Evolutionary conservation across 1,140 invertebrate species (phyloP), one percentile per base, ranked within the genome.

Genomic region (silkworm (Bombyx mori)): DNA sequence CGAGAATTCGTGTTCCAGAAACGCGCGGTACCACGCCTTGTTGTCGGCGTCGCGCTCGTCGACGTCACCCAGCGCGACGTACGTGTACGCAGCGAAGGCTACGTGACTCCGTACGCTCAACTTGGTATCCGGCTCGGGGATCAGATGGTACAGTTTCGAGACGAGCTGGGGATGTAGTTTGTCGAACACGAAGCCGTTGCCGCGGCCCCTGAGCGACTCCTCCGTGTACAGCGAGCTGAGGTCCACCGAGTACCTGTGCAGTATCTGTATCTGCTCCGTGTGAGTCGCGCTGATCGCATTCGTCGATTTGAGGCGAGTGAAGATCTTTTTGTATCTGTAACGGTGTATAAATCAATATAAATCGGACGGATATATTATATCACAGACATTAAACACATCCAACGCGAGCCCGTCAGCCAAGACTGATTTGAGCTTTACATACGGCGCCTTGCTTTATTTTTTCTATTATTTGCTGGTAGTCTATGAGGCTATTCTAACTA

Each of bases 31-130:
- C 63, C 68, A 75, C 18, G 78, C 22, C 52, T 75, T 81, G 54
- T 78, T 79, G 42, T 77, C 66, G 0, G 65, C 70, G 6, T 77
- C 73, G 0, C 48, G 57, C 2, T 66, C 44, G 22, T 78, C 70
- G 26, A 71, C 58, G 1, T 56, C 58, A 12, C 73, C 63, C 5
- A 81, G 22, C 10, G 73, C 66, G 56, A 79, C 65, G 50, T 80
- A 82, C 0, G 81, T 86, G 57, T 82, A 84, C 0, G 81, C 74
- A 0, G 79, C 75, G 46, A 88, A 79, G 0, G 85, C 87, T 35
- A 83, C 58, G 63, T 86, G 81, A 55, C 81, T 81, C n/a, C 72
- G 58, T 44, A 87, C 66, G 64, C 79, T 79, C 1, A 88, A 57
- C 8, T 72, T 72, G 6, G 65, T 43, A 42, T 86, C 78, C 0